These are phyloP conservation scores for Ormyrus thymus DNA, from an alignment of 2,888 invertebrate species.

Conservation along the genomic window DNA sequence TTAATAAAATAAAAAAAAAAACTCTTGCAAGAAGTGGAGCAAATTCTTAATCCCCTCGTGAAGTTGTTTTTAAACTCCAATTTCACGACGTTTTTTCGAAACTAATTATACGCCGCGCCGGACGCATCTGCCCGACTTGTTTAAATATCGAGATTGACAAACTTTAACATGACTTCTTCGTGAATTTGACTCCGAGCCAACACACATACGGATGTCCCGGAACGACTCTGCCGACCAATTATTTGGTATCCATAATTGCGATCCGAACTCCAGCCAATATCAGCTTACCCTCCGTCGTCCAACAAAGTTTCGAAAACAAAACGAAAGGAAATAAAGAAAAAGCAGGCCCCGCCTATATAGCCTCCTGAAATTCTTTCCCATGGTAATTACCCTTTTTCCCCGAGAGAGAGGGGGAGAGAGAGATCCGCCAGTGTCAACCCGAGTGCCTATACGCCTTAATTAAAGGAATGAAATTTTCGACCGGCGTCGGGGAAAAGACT, in stretches of 20 bases:
- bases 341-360: not conserved
- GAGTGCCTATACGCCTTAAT: constrained; percentile 12
- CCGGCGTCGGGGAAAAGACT: not conserved
- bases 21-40: too few species aligned
- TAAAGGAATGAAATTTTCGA: constrained; percentile 46
- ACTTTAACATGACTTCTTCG: not conserved
- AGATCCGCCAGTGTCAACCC: constrained; percentile 28
- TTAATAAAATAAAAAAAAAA: too few species aligned
- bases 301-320: not conserved
- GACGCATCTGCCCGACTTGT: too few species aligned
- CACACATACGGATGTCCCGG: not conserved
- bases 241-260: not conserved
- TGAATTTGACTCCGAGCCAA: not conserved
- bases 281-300: too few species aligned
- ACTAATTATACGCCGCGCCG: too few species aligned
- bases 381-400: constrained; percentile 42
- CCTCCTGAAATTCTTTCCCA: constrained; percentile 32
- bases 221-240: not conserved
- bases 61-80: too few species aligned
- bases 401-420: too few species aligned
- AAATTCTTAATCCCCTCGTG: too few species aligned
- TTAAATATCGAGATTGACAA: too few species aligned
- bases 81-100: too few species aligned
- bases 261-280: not conserved
- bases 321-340: not conserved